Percentiles rank a stretch among this genome's conserved stretches.
These are phyloP conservation scores for Corythornis madagascariensis DNA, from an alignment of 2,113 vertebrate species.

Conservation along the genomic window DNA sequence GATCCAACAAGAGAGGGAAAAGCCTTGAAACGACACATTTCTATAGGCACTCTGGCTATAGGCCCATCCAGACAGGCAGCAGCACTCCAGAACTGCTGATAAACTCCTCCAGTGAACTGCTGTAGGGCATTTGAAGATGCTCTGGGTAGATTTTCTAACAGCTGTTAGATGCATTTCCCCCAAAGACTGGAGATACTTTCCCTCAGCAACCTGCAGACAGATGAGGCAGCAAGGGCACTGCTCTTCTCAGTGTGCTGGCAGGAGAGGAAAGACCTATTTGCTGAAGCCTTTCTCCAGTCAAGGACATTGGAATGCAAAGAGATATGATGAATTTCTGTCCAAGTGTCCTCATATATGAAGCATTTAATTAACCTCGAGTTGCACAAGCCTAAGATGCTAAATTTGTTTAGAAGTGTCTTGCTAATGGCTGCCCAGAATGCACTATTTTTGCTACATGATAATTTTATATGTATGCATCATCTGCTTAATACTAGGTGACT, in stretches of 20 bases:
- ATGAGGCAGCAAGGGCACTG: background rate
- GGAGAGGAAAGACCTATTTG: background rate
- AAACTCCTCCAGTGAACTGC: background rate
- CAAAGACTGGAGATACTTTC: background rate
- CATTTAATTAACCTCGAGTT: background rate
- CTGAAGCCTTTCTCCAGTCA: background rate
- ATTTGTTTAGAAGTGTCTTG: background rate
- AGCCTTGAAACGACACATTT: background rate
- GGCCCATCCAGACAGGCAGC: background rate
- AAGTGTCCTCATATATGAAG: background rate
- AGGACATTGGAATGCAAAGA: background rate
- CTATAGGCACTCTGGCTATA: background rate
- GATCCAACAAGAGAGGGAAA: conserved; percentile 22
- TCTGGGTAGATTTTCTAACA: background rate
- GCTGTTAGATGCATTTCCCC: background rate
- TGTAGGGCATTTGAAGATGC: background rate
- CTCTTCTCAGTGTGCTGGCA: background rate
- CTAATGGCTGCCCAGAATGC: background rate
- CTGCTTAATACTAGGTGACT: background rate
- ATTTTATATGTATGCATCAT: background rate
- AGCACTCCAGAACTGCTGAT: background rate
- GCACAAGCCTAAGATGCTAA: background rate
- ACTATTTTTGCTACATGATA: background rate
- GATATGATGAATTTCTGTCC: background rate
- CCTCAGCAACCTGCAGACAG: background rate